These are phyloP conservation scores for Caenorhabditis imperialis DNA, from an alignment of 2,888 invertebrate genomes.

Conservation along the genomic window DNA sequence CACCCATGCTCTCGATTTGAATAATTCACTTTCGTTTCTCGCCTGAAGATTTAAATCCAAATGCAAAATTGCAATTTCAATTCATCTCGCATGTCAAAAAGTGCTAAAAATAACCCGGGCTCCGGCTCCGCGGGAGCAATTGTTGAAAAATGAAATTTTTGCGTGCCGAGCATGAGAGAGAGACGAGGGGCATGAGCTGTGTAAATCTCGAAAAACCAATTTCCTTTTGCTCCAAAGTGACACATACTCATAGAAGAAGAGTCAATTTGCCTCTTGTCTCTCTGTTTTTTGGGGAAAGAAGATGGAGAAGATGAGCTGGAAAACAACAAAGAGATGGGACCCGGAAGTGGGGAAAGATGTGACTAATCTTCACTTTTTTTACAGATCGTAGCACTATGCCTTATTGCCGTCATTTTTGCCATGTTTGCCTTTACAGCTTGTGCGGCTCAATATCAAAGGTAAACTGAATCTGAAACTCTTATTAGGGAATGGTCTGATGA, in stretches of 20 bases:
- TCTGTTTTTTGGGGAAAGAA: conserved; percentile 3
- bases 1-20: conserved; percentile 1
- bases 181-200: conserved; percentile 12
- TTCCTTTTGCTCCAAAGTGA: no score
- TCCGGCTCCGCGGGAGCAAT: no score
- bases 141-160: conserved; percentile 41
- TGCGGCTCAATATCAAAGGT: conserved; percentile 78
- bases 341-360: no score
- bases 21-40: background rate
- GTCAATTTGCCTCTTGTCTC: conserved; percentile 14
- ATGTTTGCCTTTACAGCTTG: conserved; percentile 80
- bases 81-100: conserved; percentile 1
- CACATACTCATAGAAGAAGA: no score
- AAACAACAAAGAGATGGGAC: conserved; percentile 14
- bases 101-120: no score
- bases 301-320: background rate
- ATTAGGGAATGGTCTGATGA: no score
- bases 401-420: conserved; percentile 77
- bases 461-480: no score
- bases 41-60: conserved; percentile 8
- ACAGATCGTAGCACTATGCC: conserved; percentile 80
- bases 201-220: conserved; percentile 48
- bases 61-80: no score
- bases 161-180: conserved; percentile 11
- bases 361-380: no score